Base-by-base conservation (phyloP, 2,797 vertebrate genomes). In the Chrysolophus pictus region DNA sequence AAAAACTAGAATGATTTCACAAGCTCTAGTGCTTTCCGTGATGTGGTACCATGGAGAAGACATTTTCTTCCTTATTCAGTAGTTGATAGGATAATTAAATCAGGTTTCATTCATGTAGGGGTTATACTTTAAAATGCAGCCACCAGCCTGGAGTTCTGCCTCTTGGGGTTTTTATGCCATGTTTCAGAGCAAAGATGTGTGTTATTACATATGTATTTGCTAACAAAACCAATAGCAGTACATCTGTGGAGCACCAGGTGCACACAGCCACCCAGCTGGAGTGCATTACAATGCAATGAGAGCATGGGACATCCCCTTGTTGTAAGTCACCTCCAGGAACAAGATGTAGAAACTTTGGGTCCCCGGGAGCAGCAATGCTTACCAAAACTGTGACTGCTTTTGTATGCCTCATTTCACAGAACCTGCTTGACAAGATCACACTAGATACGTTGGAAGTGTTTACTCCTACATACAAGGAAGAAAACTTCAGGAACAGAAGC, bases 91-190 rank as follows among this genome's bases (percentile, higher is more conserved):
- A 28, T 23, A 28, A 70, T 33, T 22, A 87, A 76, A 55, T 23
- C 21, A 31, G 44, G 16, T 7, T 47, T 73, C 7, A 0, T 35
- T 56, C 44, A 37, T 0, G 0, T 15, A 47, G 24, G 41, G 10
- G 5, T 19, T 72, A 15, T 4, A 19, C 19, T 60, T 79, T 6
- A 46, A 67, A 77, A 56, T 47, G 42, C 33, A 88, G 58, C 3
- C 8, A 46, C 22, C 39, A 79, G 29, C 60, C 53, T n/a, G 10
- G n/a, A 87, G 81, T 31, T 4, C 14, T 58, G 9, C 11, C 67
- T 67, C 37, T 4, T 23, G 60, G 29, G 18, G 41, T 2, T 31
- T 78, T 33, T 39, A 24, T 8, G 69, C 62, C n/a, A n/a, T 39
- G 41, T 39, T 24, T 14, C 11, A 44, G 47, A 37, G 3, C 9